Conservation (phyloP, 2,797 vertebrate genomes). For the Esox lucius region DNA sequence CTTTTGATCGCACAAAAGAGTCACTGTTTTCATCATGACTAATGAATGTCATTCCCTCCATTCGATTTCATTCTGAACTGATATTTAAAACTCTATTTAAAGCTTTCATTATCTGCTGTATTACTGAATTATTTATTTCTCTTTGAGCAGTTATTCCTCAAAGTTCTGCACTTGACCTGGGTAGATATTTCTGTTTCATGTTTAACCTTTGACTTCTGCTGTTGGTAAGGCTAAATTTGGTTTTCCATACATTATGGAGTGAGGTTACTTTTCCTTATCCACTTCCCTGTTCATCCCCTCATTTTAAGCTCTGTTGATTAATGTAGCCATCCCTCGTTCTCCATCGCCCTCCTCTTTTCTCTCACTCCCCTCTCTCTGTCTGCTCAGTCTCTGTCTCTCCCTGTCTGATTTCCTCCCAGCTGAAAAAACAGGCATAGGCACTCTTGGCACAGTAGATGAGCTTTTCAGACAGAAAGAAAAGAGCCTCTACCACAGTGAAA, state of each 20-base stretch:
- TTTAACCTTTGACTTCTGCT: conserved; percentile 18
- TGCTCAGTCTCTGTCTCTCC: conserved; percentile 26
- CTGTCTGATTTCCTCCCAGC: conserved; percentile 62
- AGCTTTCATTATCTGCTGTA: too few species aligned
- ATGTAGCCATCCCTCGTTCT: neutral
- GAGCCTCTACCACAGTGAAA: conserved; percentile 59
- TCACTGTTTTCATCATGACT: conserved; percentile 19
- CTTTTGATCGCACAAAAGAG: conserved; percentile 45
- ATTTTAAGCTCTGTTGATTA: conserved; percentile 2
- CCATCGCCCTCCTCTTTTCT: conserved; percentile 7
- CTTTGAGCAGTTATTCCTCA: conserved; percentile 1
- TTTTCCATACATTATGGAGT: neutral
- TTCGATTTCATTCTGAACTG: too few species aligned
- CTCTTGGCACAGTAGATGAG: conserved; percentile 67
- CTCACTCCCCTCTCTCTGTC: conserved; percentile 24
- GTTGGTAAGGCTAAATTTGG: neutral
- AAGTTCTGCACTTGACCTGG: neutral
- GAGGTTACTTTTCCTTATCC: neutral
- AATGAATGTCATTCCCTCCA: neutral
- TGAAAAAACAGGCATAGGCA: conserved; percentile 71
- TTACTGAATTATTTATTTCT: neutral
- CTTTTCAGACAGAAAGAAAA: conserved; percentile 35
- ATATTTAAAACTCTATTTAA: neutral
- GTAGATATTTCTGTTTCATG: neutral
- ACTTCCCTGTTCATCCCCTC: neutral